Evolutionary conservation across 2,113 vertebrate genomes (phyloP).

Genomic region (Corvus hawaiiensis): DNA sequence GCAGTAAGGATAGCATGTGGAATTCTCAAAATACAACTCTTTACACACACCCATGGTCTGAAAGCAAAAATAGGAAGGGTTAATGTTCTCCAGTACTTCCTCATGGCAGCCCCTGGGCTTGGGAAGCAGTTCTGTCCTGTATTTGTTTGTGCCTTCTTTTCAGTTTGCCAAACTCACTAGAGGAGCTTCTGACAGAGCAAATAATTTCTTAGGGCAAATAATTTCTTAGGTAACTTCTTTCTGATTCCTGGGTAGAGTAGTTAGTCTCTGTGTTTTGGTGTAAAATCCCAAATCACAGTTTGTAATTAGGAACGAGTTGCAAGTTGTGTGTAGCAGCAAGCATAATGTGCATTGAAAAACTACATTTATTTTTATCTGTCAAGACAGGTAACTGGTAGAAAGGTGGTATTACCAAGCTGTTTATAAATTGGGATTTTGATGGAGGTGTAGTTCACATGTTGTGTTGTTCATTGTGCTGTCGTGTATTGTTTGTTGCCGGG

Average conservation of each 20-base stretch:
- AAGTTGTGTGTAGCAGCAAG: neutral
- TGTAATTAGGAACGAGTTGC: neutral
- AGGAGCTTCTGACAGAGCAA: neutral
- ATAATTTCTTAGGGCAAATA: neutral
- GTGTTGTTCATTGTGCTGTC: neutral
- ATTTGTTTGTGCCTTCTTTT: neutral
- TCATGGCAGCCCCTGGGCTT: neutral
- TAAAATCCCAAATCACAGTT: neutral
- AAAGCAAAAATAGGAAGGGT: neutral
- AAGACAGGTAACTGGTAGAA: neutral
- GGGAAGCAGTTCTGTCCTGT: neutral
- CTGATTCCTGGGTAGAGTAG: neutral
- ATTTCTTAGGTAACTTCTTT: neutral
- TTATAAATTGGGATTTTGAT: neutral
- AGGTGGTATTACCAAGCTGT: neutral
- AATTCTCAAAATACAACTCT: neutral
- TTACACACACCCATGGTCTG: neutral
- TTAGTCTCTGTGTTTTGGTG: neutral
- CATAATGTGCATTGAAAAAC: neutral
- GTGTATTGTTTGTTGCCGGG: rapidly evolving
- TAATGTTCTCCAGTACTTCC: neutral
- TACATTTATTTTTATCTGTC: neutral
- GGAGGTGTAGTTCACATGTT: rapidly evolving
- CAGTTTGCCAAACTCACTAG: neutral
- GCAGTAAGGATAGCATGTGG: neutral